phyloP scores from a whole-genome alignment of 2,888 invertebrate species.

The Cosmia pyralina region DNA sequence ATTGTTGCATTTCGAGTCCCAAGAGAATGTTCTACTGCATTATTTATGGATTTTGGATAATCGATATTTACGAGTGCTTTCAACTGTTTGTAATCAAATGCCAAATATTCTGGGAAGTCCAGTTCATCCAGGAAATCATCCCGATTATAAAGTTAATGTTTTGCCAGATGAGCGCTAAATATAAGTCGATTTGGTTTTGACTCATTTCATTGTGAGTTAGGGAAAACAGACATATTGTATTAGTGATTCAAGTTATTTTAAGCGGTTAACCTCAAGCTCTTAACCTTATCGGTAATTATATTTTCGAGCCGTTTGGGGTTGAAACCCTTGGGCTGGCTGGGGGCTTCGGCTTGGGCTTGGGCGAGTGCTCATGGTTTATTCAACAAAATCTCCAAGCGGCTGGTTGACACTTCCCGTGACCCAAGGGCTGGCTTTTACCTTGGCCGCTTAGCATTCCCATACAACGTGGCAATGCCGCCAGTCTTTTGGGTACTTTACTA shows the following conservation, averaged over 20 bases:
- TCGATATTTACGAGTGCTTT: slow-evolving; percentile 42
- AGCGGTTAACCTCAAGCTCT: too few relatives aligned
- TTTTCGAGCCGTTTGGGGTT: too few relatives aligned
- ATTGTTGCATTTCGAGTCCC: neutral
- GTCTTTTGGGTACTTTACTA: too few relatives aligned
- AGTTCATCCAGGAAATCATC: slow-evolving; percentile 38
- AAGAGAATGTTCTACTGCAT: neutral
- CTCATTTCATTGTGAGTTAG: slow-evolving; percentile 29
- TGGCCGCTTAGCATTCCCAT: too few relatives aligned
- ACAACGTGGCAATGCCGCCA: too few relatives aligned
- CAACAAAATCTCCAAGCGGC: too few relatives aligned
- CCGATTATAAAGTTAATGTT: slow-evolving; percentile 21
- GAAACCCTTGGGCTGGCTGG: too few relatives aligned
- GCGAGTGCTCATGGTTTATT: too few relatives aligned
- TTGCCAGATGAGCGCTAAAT: slow-evolving; percentile 28
- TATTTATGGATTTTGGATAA: slow-evolving; percentile 22
- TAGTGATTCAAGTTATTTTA: neutral
- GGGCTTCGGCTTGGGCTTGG: too few relatives aligned
- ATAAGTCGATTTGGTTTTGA: slow-evolving; percentile 19
- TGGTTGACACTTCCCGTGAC: too few relatives aligned
- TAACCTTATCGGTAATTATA: too few relatives aligned
- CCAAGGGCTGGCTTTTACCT: too few relatives aligned
- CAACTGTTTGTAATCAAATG: slow-evolving; percentile 47
- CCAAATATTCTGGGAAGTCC: slow-evolving; percentile 50
- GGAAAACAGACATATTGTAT: neutral